These are phyloP conservation scores for Heterodera carotae DNA, from an alignment of 1,140 invertebrate genomes.

Conservation along the genomic window DNA sequence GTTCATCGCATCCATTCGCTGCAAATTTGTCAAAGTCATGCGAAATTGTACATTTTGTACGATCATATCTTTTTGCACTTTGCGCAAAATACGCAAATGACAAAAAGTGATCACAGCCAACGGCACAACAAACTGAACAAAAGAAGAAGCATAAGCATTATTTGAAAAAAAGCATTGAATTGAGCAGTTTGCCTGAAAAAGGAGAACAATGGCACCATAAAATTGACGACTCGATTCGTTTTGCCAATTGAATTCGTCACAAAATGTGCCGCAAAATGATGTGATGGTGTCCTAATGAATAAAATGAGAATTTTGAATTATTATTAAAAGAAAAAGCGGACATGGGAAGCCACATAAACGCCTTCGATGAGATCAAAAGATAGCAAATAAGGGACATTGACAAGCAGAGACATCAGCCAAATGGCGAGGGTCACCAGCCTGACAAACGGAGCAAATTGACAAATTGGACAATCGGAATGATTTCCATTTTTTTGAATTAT, in stretches of 20 bases:
- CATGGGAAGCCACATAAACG: slow-evolving; percentile 24
- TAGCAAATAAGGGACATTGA: slow-evolving; percentile 59
- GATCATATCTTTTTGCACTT: slow-evolving; percentile 59
- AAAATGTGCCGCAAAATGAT: slow-evolving; percentile 59
- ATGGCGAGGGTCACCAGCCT: slow-evolving; percentile 50
- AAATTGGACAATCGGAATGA: too few species aligned
- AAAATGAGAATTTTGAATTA: slow-evolving; percentile 8
- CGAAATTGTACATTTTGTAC: slow-evolving; percentile 59
- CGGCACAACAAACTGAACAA: slow-evolving; percentile 56
- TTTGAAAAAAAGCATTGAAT: background rate
- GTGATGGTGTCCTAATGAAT: slow-evolving; percentile 31
- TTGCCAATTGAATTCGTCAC: slow-evolving; percentile 58
- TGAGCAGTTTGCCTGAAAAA: slow-evolving; percentile 37
- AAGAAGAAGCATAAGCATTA: background rate
- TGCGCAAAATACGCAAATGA: slow-evolving; percentile 55
- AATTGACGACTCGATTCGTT: slow-evolving; percentile 46
- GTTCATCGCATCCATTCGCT: slow-evolving; percentile 56
- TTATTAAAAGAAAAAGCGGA: slow-evolving; percentile 10
- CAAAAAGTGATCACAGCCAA: slow-evolving; percentile 60
- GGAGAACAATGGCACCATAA: slow-evolving; percentile 57
- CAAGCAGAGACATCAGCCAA: slow-evolving; percentile 53
- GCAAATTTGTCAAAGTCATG: slow-evolving; percentile 48
- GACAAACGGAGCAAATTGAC: too few species aligned
- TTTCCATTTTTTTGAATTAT: too few species aligned
- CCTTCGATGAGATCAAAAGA: slow-evolving; percentile 57